Base-by-base conservation (phyloP, 2,888 invertebrate species). In the Tiphia femorata region DNA sequence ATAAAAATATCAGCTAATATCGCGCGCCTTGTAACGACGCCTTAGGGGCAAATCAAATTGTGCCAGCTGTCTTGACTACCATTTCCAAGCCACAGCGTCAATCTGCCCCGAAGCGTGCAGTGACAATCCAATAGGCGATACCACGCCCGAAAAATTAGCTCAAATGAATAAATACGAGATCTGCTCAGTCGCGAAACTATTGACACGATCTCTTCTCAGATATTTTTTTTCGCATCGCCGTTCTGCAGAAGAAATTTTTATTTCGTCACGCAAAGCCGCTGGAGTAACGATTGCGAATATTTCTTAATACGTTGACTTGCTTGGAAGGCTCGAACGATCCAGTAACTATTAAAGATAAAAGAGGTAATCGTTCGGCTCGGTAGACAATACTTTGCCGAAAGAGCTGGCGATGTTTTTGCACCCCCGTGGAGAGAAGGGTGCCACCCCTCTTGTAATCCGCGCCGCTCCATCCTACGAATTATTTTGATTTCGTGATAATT, bases 401-500 rank as follows among this genome's bases (percentile, higher is more conserved):
- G 42, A 43, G 42, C 49, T 56, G 63, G 56, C 73, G 64, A 70
- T 68, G 70, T 73, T 77, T 77, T 73, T 69, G 72, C 69, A 64
- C 73, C 70, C 77, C 67, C 72, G 58, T 63, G 58, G 59, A 68
- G 60, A 61, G 67, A 66, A 62, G 63, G 58, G 62, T 69, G 66
- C 62, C 69, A 62, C 63, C 73, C 73, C 71, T 71, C 73, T 67
- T 69, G 70, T 71, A 73, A 70, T 67, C 65, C 70, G 58, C 70
- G 69, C 66, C 73, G 66, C 73, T 77, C 75, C 60, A 73, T 69
- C 74, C 70, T 76, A 78, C 79, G 81, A 82, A 81, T 82, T 81
- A 81, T 82, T 82, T 79, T 81, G 78, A 82, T 81, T 82, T 78
- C 73, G 64, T 69, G 82, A 81, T 81, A 81, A 82, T 82, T 82